Evolutionary conservation across 1,140 invertebrate species (phyloP), one percentile per base, ranked within the genome.

Genomic region (Pectinophora gossypiella): DNA sequence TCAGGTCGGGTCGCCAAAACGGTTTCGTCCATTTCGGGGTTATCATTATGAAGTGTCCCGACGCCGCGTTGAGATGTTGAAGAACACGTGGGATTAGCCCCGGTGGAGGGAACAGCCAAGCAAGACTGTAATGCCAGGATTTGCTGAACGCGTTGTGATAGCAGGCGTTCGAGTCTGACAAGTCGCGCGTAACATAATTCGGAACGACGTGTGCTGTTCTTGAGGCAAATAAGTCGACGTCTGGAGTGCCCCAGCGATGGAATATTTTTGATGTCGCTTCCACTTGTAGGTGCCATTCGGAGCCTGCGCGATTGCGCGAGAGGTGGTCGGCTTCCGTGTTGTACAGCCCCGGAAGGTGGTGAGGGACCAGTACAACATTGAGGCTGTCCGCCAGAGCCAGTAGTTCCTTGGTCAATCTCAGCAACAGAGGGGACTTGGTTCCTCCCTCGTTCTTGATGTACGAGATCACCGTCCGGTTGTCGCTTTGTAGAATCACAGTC

Each of bases 141-240:
- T 48, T 68, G 64, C 68, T 71, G 71, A 81, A 81, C 1, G 74
- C 71, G 50, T 75, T 62, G 56, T 63, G 68, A 59, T 64, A 78
- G 51, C 43, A 54, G 16, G 72, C 69, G 42, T 53, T 64, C 16
- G 18, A 65, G 68, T 79, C 69, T 54, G 43, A 65, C 21, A 57
- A 62, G 59, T 73, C 66, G 27, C 45, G 46, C 13, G 70, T 63
- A 40, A 68, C 68, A 59, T 80, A 80, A 5, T 22, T 45, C 32
- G 42, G 50, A 19, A 72, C 57, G n/a, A 80, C 67, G 35, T 70
- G 59, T 19, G 71, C 64, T 1, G 38, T 43, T 13, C 10, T 32
- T 22, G 62, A 69, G 0, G 69, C 73, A 45, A 82, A 77, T 0
- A 77, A 56, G 50, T 79, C 76, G 35, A 82, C 62, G 4, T 65